Conservation (phyloP, 2,113 vertebrate species). For the Gallinago paraguaiae region DNA sequence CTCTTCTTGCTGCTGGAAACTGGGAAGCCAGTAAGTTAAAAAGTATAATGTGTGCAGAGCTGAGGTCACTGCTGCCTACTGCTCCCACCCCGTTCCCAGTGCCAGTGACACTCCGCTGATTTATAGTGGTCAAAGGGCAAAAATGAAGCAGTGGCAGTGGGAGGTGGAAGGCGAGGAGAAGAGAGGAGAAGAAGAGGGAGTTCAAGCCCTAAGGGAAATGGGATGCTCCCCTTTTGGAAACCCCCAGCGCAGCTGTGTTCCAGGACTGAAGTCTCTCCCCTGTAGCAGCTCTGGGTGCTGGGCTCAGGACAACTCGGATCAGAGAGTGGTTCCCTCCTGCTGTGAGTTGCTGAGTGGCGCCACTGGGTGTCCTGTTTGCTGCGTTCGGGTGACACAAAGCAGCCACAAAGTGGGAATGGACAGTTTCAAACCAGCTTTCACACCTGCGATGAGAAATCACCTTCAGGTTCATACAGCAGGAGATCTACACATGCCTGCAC, state of each 20-base stretch:
- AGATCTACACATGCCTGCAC: neutral
- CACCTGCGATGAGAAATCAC: neutral
- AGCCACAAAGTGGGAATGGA: neutral
- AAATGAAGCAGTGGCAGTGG: neutral
- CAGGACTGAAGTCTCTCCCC: neutral
- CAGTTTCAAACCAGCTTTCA: neutral
- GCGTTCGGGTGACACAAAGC: accelerated
- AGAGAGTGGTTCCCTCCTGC: accelerated
- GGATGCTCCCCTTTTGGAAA: accelerated
- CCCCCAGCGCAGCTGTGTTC: neutral
- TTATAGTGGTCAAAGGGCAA: neutral
- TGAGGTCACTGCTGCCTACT: neutral
- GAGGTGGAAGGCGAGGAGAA: neutral
- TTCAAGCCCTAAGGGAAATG: neutral
- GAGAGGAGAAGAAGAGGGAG: neutral
- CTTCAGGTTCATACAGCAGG: neutral
- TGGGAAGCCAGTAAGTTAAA: neutral
- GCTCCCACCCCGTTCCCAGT: neutral
- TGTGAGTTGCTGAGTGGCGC: neutral
- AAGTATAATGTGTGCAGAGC: neutral
- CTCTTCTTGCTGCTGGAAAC: neutral
- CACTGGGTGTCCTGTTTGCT: neutral
- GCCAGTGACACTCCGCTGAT: neutral
- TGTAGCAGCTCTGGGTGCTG: neutral
- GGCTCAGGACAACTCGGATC: neutral